Conservation (phyloP, 1,140 invertebrate genomes). For the Leptinotarsa defecta region DNA sequence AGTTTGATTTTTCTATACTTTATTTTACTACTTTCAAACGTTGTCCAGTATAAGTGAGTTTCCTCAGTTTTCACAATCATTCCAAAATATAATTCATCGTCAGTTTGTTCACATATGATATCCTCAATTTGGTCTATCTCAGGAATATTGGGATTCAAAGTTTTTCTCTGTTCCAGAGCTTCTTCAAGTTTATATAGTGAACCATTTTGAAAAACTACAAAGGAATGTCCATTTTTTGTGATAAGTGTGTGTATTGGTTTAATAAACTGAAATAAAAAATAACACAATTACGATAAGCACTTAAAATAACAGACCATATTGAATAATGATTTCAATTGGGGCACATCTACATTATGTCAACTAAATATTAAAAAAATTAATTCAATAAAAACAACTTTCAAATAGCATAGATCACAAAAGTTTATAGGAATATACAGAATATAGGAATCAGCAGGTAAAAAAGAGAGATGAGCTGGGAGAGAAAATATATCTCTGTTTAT, state of each 20-base stretch:
- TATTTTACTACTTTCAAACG: conserved; percentile 17
- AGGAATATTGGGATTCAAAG: conserved; percentile 57
- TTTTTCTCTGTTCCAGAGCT: conserved; percentile 65
- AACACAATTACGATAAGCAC: too few relatives aligned
- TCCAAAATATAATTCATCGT: conserved; percentile 61
- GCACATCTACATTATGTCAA: too few relatives aligned
- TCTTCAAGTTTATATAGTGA: conserved; percentile 63
- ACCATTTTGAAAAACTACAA: conserved; percentile 68
- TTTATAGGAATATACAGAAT: too few relatives aligned
- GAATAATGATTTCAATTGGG: too few relatives aligned
- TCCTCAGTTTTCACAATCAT: conserved; percentile 60
- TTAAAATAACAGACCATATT: too few relatives aligned
- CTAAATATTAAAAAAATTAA: too few relatives aligned
- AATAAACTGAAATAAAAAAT: conserved; percentile 54
- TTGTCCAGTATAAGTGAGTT: conserved; percentile 40
- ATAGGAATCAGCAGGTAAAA: too few relatives aligned
- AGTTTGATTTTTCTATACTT: too few relatives aligned
- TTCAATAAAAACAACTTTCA: too few relatives aligned
- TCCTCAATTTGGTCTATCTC: conserved; percentile 61
- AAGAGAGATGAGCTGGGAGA: too few relatives aligned
- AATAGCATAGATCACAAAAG: too few relatives aligned
- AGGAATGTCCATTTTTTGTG: conserved; percentile 55
- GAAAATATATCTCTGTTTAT: too few relatives aligned
- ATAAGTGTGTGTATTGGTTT: conserved; percentile 60
- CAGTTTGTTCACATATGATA: conserved; percentile 50